Evolutionary conservation across 2,113 vertebrate species (phyloP), one percentile per base, ranked within the genome.

Genomic region (Isurus oxyrinchus): DNA sequence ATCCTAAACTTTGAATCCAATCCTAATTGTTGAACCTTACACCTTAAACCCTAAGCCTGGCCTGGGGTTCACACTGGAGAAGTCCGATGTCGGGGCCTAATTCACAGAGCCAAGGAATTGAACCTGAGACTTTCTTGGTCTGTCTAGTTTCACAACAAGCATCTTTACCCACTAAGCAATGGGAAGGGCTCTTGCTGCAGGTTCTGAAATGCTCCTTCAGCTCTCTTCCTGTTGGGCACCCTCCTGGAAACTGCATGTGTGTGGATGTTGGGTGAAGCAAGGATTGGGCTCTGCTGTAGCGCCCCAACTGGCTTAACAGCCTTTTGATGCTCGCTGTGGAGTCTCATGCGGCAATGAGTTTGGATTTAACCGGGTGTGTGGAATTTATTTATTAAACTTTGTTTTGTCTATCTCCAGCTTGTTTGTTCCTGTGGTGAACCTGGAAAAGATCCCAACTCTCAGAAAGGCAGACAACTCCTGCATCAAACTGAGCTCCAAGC

Each of bases 361-460:
- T 94, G 59, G 6, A 66, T 63, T 94, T n/a, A 93, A 93, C 57
- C 11, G 14, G 35, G 6, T 94, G 16, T 1, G 35, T 94, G 59
- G 59, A 91, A 40, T 94, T 94, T 66, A 94, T 66, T 66, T 7
- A 63, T 63, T 13, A 21, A 94, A 19, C n/a, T 93, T 21, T n/a
- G 0, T 61, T 94, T 19, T 10, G 21, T 61, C 40, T 13, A 90
- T 44, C 0, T 96, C n/a, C 96, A 99, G 98, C 97, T 98, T 98
- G 97, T 98, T 98, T 57, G 98, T 98, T 86, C 97, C 98, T 40
- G 98, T 98, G 97, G 98, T 98, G 96, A 98, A 98, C 97, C 97
- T 98, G 97, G 98, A 99, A 97, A 99, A 99, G 98, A 98, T 98
- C 55, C 97, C 98, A 94, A 97, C 98, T 97, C 97, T 98, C 96